Conservation (phyloP, 2,113 vertebrate species). For the Actenoides hombroni region DNA sequence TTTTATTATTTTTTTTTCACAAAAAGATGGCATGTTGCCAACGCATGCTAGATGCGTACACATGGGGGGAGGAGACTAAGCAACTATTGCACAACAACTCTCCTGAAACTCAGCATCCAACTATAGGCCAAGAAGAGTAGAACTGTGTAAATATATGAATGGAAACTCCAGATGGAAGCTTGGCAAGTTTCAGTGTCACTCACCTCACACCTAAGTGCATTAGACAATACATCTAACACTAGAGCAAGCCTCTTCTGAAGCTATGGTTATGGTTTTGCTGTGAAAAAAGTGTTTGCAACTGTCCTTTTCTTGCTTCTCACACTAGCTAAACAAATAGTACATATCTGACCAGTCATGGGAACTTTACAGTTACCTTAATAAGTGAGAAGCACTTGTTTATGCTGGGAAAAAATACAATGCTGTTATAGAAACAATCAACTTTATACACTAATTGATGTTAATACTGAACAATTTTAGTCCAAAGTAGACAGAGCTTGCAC, state of each 20-base stretch:
- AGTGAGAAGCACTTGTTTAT: background rate
- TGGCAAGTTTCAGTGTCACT: background rate
- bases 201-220: rapidly evolving
- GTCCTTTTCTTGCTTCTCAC: background rate
- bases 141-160: background rate
- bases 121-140: background rate
- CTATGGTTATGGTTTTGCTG: background rate
- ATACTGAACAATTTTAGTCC: background rate
- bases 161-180: background rate
- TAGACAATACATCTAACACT: background rate
- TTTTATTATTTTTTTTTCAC: background rate
- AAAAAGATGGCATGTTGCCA: background rate
- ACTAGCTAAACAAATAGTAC: background rate
- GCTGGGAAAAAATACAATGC: background rate
- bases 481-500: background rate
- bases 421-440: background rate
- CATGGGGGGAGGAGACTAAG: background rate
- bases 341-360: background rate
- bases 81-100: background rate
- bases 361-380: background rate
- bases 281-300: background rate
- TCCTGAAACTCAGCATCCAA: background rate
- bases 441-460: background rate
- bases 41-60: background rate
- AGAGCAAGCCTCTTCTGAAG: background rate